Evolutionary conservation across 2,797 vertebrate genomes (phyloP), one percentile per base, ranked within the genome.

Genomic region (Protonibea diacanthus): DNA sequence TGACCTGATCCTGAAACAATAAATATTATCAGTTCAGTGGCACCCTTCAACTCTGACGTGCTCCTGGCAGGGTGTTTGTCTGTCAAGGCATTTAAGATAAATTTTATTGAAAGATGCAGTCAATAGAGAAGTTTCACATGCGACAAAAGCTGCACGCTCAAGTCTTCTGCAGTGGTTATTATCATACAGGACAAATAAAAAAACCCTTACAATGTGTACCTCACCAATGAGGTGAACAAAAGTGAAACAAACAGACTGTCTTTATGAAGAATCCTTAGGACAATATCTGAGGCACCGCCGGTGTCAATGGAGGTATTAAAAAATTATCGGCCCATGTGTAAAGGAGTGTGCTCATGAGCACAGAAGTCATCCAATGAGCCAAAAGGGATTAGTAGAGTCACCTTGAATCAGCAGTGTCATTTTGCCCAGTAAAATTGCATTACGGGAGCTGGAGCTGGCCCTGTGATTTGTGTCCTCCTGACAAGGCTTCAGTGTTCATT

Each of bases 401-500:
- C 93, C 93, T 94, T 95, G 91, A 92, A 92, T 93, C 84, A 91
- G 84, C 69, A 71, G 74, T 86, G 86, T 91, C 88, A 80, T 92
- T 91, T 91, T 92, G 83, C 76, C 76, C 76, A 86, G 89, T 91
- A 91, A 94, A 93, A 94, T 89, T 92, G 87, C 91, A 92, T 94
- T 93, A 94, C 89, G 87, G 88, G 88, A 92, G 86, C 89, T 78
- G 83, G 91, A 89, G 82, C 85, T 67, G 76, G 91, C 70, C 81
- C 88, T 81, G 90, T 93, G 92, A 94, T 94, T 93, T 93, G 92
- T 94, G 89, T 92, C 88, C 90, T 89, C 91, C 84, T 93, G 94
- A 92, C 92, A 92, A 89, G 89, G 80, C 91, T 93, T 94, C 92
- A 93, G 74, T 89, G 89, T 92, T 93, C 92, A 94, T 94, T 93